Evolutionary conservation across 1,140 invertebrate species (phyloP).

Genomic region (Cardiocondyla obscurior): DNA sequence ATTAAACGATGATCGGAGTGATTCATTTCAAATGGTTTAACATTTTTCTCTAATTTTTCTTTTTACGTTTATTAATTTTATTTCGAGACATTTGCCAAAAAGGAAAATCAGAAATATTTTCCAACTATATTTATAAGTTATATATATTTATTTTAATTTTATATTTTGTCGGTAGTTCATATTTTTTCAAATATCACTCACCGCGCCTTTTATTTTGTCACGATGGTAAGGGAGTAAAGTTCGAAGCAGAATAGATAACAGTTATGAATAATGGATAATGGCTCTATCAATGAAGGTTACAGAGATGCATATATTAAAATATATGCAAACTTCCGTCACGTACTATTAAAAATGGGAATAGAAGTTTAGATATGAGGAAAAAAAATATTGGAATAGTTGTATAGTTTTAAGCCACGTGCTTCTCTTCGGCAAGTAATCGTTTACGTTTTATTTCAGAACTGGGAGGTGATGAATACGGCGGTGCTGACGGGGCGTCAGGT

Average conservation of each 20-base stretch:
- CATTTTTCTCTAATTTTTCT: too few species aligned
- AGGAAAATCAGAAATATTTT: too few species aligned
- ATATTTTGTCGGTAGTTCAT: neutral
- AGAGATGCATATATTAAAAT: conserved; percentile 46
- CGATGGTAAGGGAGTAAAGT: conserved; percentile 1
- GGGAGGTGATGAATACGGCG: conserved; percentile 97
- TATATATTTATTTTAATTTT: neutral
- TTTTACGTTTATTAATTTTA: neutral
- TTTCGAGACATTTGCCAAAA: neutral
- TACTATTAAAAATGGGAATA: conserved; percentile 34
- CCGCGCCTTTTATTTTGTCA: neutral
- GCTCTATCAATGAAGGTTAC: conserved; percentile 31
- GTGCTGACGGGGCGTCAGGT: conserved; percentile 97
- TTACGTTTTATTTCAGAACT: conserved; percentile 88
- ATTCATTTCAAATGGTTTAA: neutral
- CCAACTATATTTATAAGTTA: neutral
- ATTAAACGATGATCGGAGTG: neutral
- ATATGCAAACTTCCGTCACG: conserved; percentile 30
- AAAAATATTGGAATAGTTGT: too few species aligned
- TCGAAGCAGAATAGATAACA: conserved; percentile 30
- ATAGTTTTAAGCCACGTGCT: neutral
- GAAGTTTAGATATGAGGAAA: conserved; percentile 9
- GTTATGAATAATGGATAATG: conserved; percentile 55
- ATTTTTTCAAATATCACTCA: conserved; percentile 44
- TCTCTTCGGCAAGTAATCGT: neutral